Evolutionary conservation across 1,140 invertebrate species (phyloP).

Genomic region (Diachasma alloeum): DNA sequence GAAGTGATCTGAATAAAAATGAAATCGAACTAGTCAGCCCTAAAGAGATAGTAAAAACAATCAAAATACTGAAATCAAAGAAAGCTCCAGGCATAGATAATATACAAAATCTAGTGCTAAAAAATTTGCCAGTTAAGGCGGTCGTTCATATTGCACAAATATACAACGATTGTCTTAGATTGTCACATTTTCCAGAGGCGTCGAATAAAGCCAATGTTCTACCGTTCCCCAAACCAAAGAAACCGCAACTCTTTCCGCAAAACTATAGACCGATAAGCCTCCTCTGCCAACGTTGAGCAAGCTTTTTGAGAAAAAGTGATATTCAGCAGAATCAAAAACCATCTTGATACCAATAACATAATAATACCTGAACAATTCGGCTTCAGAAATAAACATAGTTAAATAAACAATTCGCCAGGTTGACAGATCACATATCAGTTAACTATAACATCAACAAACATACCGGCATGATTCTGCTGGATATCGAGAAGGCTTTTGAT

Average conservation of each 20-base stretch:
- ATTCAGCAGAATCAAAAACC: not conserved
- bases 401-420: not conserved
- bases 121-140: not conserved
- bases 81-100: not conserved
- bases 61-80: not conserved
- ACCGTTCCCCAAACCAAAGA: not conserved
- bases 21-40: not conserved
- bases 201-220: not conserved
- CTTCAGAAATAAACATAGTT: too few relatives aligned
- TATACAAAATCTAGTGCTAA: not conserved
- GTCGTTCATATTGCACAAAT: not conserved
- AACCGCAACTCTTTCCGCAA: not conserved
- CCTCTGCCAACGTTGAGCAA: not conserved
- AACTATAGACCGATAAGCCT: not conserved
- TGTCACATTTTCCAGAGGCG: not conserved
- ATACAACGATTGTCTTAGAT: not conserved
- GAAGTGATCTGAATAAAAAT: not conserved
- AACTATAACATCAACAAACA: not conserved
- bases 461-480: not conserved
- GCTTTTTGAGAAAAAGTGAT: not conserved
- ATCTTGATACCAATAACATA: not conserved
- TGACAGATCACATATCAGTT: not conserved
- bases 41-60: not conserved
- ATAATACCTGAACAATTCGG: not conserved
- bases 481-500: not conserved